phyloP scores from a whole-genome alignment of 2,113 vertebrate species.

The Formicarius rufipectus region DNA sequence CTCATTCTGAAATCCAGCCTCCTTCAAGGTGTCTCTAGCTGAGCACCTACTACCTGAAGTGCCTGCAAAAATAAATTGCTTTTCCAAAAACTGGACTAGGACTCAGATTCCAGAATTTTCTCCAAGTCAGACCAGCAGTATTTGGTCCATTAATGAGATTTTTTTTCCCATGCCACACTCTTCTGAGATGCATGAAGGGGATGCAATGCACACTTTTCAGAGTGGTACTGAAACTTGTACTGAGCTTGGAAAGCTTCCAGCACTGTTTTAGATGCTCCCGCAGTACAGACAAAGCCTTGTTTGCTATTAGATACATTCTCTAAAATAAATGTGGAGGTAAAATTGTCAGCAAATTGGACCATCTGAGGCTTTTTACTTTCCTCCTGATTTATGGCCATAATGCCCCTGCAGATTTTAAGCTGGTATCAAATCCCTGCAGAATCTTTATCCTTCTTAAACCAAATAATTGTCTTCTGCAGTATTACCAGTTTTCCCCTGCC shows the following conservation, averaged over 20 bases:
- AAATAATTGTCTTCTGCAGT: slow-evolving; percentile 64
- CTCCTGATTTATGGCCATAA: slow-evolving; percentile 25
- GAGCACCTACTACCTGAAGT: neutral
- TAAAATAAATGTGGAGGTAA: slow-evolving; percentile 22
- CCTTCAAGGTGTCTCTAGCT: neutral
- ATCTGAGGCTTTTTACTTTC: slow-evolving; percentile 26
- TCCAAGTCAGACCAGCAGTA: neutral
- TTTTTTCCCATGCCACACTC: neutral
- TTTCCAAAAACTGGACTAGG: neutral
- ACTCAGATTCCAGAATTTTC: neutral
- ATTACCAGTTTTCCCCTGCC: slow-evolving; percentile 50
- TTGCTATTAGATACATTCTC: slow-evolving; percentile 17
- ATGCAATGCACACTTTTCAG: neutral
- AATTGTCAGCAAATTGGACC: slow-evolving; percentile 29
- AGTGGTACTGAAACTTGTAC: neutral
- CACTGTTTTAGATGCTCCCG: neutral
- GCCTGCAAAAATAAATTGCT: neutral
- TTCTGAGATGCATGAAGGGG: neutral
- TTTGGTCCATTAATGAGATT: neutral
- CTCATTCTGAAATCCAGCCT: neutral
- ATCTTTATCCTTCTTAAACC: slow-evolving; percentile 54
- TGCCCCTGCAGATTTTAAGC: slow-evolving; percentile 14
- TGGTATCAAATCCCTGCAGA: slow-evolving; percentile 36
- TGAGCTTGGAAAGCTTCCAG: neutral
- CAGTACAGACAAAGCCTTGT: neutral